Base-by-base conservation (phyloP, 2,888 invertebrate genomes). In the Eustalomyia histrio region DNA sequence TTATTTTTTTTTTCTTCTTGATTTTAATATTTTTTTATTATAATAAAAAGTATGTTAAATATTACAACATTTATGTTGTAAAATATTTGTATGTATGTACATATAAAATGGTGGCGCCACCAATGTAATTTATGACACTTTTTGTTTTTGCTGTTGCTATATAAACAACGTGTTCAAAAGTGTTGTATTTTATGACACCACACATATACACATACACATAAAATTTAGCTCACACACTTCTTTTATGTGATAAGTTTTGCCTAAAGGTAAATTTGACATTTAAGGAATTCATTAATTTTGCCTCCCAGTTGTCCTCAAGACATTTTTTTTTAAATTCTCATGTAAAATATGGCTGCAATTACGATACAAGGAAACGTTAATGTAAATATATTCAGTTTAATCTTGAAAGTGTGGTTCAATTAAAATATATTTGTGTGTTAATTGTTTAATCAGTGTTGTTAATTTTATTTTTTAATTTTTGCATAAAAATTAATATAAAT, bases 121-220 rank as follows among this genome's bases (percentile, higher is more conserved):
- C 35, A 64, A 68, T 58, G 73, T 80, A 73, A 80, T 80, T 80
- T 80, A 80, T 73, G 76, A 73, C 68, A 69, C 58, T 72, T 76
- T 63, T 76, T 60, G n/a, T 52, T 58, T 67, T 33, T 63, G 21
- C 52, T 68, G 43, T 58, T 8, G 21, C 16, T 58, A 3, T 47
- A 57, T 8, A n/a, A 57, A 57, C 29, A 57, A n/a, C 33, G 43
- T 47, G 43, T 47, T n/a, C 43, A n/a, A 29, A 7, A 47, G 43
- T 47, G 14, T 47, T 14, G 43, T n/a, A 47, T 47, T 47, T 47
- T 47, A 47, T 47, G n/a, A n/a, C n/a, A 47, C 43, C n/a, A 47
- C 43, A 39, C 43, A n/a, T 12, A 43, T 12, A 39, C 39, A 39
- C 35, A 35, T 35, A 6, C 35, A 35, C 12, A 35, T 10, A 12